A percentile compares a stretch with the other conserved stretches of the same genome.
Evolutionary conservation across 2,113 vertebrate genomes (phyloP).

Genomic region (Apodemus speciosus): DNA sequence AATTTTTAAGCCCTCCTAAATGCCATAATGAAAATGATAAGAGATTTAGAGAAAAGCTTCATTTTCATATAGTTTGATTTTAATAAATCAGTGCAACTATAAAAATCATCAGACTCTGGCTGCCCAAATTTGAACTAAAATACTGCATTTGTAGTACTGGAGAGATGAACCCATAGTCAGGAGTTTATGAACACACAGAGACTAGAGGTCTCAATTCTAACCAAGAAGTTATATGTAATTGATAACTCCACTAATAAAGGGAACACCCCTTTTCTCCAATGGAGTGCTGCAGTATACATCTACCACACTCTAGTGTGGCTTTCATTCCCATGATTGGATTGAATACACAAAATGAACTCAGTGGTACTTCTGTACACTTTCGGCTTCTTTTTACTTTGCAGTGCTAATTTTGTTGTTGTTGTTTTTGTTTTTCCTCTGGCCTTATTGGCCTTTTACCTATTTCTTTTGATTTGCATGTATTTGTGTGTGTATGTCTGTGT

Average conservation of each 20-base stretch:
- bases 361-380: neutral
- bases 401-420: too few species aligned
- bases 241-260: neutral
- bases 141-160: neutral
- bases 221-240: neutral
- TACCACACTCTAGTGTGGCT: neutral
- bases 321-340: too few species aligned
- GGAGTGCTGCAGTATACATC: neutral
- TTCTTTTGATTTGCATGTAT: too few species aligned
- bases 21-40: neutral
- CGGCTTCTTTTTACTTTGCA: neutral
- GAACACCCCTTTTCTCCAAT: neutral
- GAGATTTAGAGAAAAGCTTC: neutral
- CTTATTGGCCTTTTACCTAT: neutral
- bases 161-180: neutral
- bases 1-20: neutral
- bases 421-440: too few species aligned
- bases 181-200: neutral
- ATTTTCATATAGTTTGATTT: neutral
- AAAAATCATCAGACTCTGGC: neutral
- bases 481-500: too few species aligned
- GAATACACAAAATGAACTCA: neutral
- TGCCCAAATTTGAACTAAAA: neutral
- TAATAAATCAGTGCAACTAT: neutral
- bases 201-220: neutral